A percentile compares a stretch with the other conserved stretches of the same genome.
phyloP scores from a whole-genome alignment of 2,797 vertebrate genomes.

The Brachyalestes nurse region DNA sequence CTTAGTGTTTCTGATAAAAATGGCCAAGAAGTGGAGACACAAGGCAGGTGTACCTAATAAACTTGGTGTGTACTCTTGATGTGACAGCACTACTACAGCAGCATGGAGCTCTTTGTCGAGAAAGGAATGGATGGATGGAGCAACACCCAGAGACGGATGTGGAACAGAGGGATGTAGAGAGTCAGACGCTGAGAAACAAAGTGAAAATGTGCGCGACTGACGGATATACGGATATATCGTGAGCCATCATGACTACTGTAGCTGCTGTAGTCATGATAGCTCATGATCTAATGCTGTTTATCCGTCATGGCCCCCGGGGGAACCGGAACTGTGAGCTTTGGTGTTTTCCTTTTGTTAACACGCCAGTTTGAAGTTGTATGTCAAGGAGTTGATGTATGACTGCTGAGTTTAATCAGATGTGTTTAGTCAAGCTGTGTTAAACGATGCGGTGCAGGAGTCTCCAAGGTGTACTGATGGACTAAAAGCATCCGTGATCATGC shows the following conservation, averaged over 20 bases:
- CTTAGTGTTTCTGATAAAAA: background rate
- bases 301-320: background rate
- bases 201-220: conserved; percentile 29
- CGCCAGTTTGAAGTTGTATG: background rate
- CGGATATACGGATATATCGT: conserved; percentile 28
- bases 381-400: conserved; percentile 4
- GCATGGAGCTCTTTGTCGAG: conserved; percentile 19
- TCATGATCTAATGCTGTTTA: conserved; percentile 25
- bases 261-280: conserved; percentile 26
- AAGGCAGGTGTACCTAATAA: background rate
- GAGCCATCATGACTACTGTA: conserved; percentile 9
- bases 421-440: conserved; percentile 32
- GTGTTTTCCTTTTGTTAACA: conserved; percentile 11
- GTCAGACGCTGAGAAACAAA: conserved; percentile 30
- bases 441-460: conserved; percentile 17
- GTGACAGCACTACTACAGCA: background rate
- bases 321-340: background rate
- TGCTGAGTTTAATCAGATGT: conserved; percentile 6
- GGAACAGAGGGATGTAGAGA: conserved; percentile 3
- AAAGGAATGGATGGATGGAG: conserved; percentile 33
- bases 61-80: background rate
- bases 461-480: conserved; percentile 18
- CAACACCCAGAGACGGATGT: conserved; percentile 8
- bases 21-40: background rate
- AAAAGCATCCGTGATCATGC: conserved; percentile 23